Base-by-base conservation (phyloP, 2,797 vertebrate species). In the Leontocebus nigricollis region DNA sequence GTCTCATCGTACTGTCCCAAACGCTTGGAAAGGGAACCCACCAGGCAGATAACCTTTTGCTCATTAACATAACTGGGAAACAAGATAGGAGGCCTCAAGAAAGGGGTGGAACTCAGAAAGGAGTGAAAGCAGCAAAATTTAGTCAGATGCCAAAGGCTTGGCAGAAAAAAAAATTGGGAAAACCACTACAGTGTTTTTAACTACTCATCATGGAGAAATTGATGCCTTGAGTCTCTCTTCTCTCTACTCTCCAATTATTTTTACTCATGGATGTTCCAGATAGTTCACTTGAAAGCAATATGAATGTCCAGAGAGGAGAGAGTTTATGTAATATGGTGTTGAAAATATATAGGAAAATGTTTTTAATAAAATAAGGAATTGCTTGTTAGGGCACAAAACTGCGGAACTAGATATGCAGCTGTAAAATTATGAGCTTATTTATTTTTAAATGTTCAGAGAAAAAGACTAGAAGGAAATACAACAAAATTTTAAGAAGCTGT, bases 181-280 rank as follows among this genome's bases (percentile, higher is more conserved):
- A 97, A 95, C 93, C 95, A 76, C 95, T 70, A 46, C 36, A 57
- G 95, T 83, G 73, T 86, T 94, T 95, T 86, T 81, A 97, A 75
- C 92, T 64, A 85, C 76, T 96, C 92, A 64, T 96, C 97, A 90
- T 96, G 96, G 98, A 97, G 94, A 97, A 96, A 95, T 52, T 93
- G 95, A 93, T 97, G 95, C 92, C 73, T 50, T 26, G 1, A 73
- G 39, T 76, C 61, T 64, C 57, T 59, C 52, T n/a, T 50, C 81
- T 90, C 55, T 44, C 72, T 67, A 57, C 73, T 89, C 73, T 82
- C 70, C 83, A 73, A 20, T 89, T 93, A 92, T 81, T 91, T 93
- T 72, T 95, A 41, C 64, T 86, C 57, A 10, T 46, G 41, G 24
- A 88, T 13, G 30, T 90, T 97, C 52, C 67, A 55, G 6, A 57